Evolutionary conservation across 2,113 vertebrate genomes (phyloP).

Genomic region (Penelope pileata): DNA sequence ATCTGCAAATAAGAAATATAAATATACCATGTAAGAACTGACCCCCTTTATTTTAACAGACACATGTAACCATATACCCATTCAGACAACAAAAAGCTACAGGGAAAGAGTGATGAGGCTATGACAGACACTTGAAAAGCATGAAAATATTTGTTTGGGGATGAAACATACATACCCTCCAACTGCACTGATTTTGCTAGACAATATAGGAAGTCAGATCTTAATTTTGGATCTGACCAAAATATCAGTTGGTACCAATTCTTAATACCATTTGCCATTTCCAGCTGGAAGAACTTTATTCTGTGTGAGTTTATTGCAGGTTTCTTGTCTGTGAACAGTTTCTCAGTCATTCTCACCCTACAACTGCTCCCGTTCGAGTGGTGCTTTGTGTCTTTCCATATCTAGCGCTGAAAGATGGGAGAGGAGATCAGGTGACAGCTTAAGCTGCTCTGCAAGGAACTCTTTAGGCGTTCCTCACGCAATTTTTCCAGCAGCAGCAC

Average conservation of each 20-base stretch:
- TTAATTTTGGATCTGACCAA: slow-evolving; percentile 44
- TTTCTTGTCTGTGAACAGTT: slow-evolving; percentile 17
- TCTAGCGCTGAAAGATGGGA: not conserved
- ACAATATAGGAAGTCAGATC: slow-evolving; percentile 48
- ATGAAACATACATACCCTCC: slow-evolving; percentile 68
- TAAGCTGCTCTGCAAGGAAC: not conserved
- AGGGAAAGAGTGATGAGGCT: slow-evolving; percentile 66
- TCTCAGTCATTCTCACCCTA: slow-evolving; percentile 23
- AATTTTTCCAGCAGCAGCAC: not conserved
- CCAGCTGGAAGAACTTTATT: not conserved
- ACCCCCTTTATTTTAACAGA: slow-evolving; percentile 60
- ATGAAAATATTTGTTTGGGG: slow-evolving; percentile 57
- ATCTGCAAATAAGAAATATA: slow-evolving; percentile 38
- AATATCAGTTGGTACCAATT: slow-evolving; percentile 66
- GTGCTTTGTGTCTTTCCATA: not conserved
- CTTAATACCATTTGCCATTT: not conserved
- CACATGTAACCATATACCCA: slow-evolving; percentile 65
- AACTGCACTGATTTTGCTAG: slow-evolving; percentile 49
- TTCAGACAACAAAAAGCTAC: slow-evolving; percentile 73
- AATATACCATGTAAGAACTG: slow-evolving; percentile 27
- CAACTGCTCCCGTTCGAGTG: not conserved
- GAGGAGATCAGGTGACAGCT: not conserved
- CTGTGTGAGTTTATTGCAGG: not conserved
- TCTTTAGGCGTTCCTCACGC: rapidly evolving
- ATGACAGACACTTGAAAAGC: slow-evolving; percentile 70